Conservation (phyloP, 2,113 vertebrate genomes). For the Zingel zingel region DNA sequence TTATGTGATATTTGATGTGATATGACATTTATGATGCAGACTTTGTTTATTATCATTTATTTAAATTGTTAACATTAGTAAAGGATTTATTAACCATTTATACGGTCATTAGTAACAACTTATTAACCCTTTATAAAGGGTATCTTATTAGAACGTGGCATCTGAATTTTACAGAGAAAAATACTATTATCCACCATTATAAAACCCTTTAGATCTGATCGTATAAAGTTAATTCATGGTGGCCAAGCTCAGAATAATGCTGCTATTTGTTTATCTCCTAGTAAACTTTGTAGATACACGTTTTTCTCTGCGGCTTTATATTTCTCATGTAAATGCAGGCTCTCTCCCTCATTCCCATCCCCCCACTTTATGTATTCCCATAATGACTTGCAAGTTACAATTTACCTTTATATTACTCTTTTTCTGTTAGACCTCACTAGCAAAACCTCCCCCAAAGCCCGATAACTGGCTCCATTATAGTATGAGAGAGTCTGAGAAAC, state of each 20-base stretch:
- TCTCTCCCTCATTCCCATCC: constrained; percentile 11
- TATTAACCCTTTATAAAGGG: not conserved
- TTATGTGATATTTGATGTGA: no score
- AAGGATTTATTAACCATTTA: not conserved
- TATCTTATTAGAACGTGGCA: not conserved
- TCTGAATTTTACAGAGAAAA: not conserved
- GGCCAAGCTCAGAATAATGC: not conserved
- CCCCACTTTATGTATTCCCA: not conserved
- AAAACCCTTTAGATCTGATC: constrained; percentile 5
- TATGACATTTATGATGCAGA: not conserved
- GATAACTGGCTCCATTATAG: not conserved
- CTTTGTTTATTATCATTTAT: not conserved
- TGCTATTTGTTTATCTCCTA: not conserved
- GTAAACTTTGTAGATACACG: not conserved
- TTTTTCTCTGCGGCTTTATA: not conserved
- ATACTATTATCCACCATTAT: not conserved
- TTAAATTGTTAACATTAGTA: not conserved
- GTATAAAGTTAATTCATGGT: not conserved
- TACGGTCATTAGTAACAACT: not conserved
- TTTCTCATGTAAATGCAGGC: not conserved
- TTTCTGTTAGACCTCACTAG: not conserved
- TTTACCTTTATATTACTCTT: constrained; percentile 21
- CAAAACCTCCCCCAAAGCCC: not conserved
- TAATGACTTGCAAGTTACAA: constrained; percentile 40
- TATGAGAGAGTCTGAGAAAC: not conserved